Evolutionary conservation across 2,797 vertebrate genomes (phyloP).

Genomic region (Lophura swinhoii): DNA sequence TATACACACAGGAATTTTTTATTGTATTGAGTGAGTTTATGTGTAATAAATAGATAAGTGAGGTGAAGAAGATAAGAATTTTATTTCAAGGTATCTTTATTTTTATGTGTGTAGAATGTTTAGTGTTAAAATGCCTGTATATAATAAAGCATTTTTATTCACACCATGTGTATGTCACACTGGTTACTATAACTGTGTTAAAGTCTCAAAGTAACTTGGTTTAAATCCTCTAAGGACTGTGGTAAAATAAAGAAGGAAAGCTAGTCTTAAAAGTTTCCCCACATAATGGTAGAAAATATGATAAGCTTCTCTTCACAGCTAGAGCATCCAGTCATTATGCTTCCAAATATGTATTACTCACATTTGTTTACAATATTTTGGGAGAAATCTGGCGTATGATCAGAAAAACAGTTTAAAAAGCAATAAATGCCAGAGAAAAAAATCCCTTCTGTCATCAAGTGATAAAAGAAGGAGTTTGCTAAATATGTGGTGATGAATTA

Average conservation of each 20-base stretch:
- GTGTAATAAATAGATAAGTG: slow-evolving; percentile 55
- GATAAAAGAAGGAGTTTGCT: slow-evolving; percentile 60
- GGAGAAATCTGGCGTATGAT: slow-evolving; percentile 12
- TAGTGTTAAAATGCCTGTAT: slow-evolving; percentile 5
- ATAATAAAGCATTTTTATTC: slow-evolving; percentile 45
- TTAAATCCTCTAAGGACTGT: slow-evolving; percentile 20
- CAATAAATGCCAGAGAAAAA: slow-evolving; percentile 62
- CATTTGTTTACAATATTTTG: slow-evolving; percentile 69
- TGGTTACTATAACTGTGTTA: background rate
- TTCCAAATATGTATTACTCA: slow-evolving; percentile 39
- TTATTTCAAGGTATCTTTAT: slow-evolving; percentile 50
- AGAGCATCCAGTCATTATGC: slow-evolving; percentile 36
- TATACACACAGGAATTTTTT: background rate
- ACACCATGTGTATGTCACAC: slow-evolving; percentile 24
- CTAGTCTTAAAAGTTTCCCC: slow-evolving; percentile 18
- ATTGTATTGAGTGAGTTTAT: slow-evolving; percentile 11
- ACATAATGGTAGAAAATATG: background rate
- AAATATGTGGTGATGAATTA: slow-evolving; percentile 63
- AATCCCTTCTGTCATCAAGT: slow-evolving; percentile 58
- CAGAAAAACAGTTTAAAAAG: slow-evolving; percentile 68
- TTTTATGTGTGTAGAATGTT: slow-evolving; percentile 26
- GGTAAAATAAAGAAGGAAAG: slow-evolving; percentile 6
- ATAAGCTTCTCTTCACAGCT: slow-evolving; percentile 49
- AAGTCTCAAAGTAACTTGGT: background rate
- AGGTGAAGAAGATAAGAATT: slow-evolving; percentile 28